Percentiles rank a stretch among this genome's conserved stretches.
phyloP scores from a whole-genome alignment of 2,797 vertebrate genomes.

The Moxostoma hubbsi region DNA sequence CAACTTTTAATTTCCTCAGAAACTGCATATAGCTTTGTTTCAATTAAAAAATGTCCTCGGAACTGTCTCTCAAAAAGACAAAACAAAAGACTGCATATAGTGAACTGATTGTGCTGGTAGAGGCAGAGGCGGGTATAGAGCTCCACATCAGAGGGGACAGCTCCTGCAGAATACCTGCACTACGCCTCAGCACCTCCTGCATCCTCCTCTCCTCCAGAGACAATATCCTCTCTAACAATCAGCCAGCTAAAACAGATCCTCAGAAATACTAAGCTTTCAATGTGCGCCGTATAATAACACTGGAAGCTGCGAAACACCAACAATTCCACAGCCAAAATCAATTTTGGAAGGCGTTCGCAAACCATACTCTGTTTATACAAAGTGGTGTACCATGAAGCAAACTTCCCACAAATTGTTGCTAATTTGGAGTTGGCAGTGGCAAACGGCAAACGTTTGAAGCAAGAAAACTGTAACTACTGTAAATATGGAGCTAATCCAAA shows the following conservation, averaged over 20 bases:
- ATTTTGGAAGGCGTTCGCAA: constrained; percentile 18
- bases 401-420: constrained; percentile 37
- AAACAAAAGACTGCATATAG: constrained; percentile 42
- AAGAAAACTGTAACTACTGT: constrained; percentile 12
- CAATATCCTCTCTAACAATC: constrained; percentile 46
- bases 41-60: constrained; percentile 22
- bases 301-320: constrained; percentile 41
- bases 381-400: constrained; percentile 10
- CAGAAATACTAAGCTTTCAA: constrained; percentile 20
- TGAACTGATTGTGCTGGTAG: constrained; percentile 50
- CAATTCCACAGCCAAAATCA: constrained; percentile 6
- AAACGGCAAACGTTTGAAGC: constrained; percentile 10
- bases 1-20: constrained; percentile 23
- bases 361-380: constrained; percentile 25
- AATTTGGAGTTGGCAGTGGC: constrained; percentile 26
- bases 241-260: constrained; percentile 44
- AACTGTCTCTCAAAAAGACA: constrained; percentile 47
- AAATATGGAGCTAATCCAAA: constrained; percentile 18
- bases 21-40: constrained; percentile 46
- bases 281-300: constrained; percentile 13
- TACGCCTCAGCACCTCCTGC: constrained; percentile 17
- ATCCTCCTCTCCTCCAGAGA: constrained; percentile 33
- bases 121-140: constrained; percentile 29
- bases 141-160: constrained; percentile 47
- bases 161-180: constrained; percentile 38